Percentiles rank a stretch among this genome's conserved stretches.
Conservation (phyloP, 1,140 invertebrate species). For the Drosophila trapezifrons region DNA sequence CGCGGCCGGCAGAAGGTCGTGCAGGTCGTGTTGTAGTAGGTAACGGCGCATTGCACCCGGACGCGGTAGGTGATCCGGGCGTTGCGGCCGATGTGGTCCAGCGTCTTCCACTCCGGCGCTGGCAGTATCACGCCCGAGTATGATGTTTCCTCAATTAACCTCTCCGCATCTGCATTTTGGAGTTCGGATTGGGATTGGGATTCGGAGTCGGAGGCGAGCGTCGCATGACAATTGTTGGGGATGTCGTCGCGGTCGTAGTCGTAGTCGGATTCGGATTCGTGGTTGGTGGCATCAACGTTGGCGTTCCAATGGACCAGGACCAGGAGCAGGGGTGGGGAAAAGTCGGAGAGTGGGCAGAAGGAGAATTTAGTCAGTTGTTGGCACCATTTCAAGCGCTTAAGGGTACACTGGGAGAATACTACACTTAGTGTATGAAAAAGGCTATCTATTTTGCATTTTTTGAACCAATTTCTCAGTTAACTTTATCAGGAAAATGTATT, state of each 20-base stretch:
- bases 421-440: no score
- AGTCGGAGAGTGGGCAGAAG: slow-evolving; percentile 19
- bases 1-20: slow-evolving; percentile 95
- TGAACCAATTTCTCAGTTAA: not conserved
- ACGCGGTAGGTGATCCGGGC: slow-evolving; percentile 93
- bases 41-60: slow-evolving; percentile 93
- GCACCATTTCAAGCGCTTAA: slow-evolving; percentile 61
- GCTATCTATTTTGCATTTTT: not conserved
- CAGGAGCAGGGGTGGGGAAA: slow-evolving; percentile 8
- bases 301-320: slow-evolving; percentile 60
- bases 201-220: slow-evolving; percentile 20
- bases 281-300: slow-evolving; percentile 79
- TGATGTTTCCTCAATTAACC: slow-evolving; percentile 93
- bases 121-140: slow-evolving; percentile 96
- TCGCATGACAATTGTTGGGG: slow-evolving; percentile 70
- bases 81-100: slow-evolving; percentile 90
- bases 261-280: slow-evolving; percentile 29
- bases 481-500: not conserved
- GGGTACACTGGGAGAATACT: slow-evolving; percentile 25
- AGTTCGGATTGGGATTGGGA: slow-evolving; percentile 27
- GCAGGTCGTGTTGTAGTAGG: slow-evolving; percentile 98
- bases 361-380: slow-evolving; percentile 70
- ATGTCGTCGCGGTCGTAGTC: slow-evolving; percentile 28
- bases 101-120: slow-evolving; percentile 94
- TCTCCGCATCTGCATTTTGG: slow-evolving; percentile 86